phyloP scores from a whole-genome alignment of 2,888 invertebrate genomes.

The Scaeva pyrastri region DNA sequence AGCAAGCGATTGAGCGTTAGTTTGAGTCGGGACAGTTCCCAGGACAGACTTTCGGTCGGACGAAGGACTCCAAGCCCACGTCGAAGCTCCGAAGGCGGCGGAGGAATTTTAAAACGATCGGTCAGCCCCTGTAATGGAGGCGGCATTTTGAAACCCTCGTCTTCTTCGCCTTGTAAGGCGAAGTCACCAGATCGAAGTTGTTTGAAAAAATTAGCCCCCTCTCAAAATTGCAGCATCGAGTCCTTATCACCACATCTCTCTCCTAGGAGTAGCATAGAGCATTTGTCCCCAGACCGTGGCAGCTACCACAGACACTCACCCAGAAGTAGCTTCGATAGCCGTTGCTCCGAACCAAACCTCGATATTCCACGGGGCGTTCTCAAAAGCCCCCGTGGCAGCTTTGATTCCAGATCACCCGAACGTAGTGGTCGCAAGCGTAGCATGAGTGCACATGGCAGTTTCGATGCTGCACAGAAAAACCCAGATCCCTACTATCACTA shows the following conservation, averaged over 20 bases:
- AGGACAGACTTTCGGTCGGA: conserved; percentile 81
- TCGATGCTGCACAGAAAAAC: conserved; percentile 79
- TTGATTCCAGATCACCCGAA: conserved; percentile 80
- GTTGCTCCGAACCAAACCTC: conserved; percentile 82
- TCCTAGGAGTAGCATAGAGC: conserved; percentile 82
- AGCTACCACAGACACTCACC: conserved; percentile 82
- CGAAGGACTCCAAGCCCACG: conserved; percentile 83
- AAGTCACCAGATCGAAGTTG: conserved; percentile 83
- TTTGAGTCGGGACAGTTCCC: conserved; percentile 82
- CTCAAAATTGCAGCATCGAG: conserved; percentile 82
- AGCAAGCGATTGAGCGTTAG: conserved; percentile 81
- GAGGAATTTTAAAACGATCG: conserved; percentile 82
- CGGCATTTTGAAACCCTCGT: conserved; percentile 81
- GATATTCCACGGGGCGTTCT: conserved; percentile 79
- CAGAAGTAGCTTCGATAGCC: conserved; percentile 83
- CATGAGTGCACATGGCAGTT: conserved; percentile 83
- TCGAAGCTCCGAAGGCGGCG: conserved; percentile 82
- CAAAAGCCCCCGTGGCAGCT: conserved; percentile 80
- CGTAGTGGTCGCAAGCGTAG: conserved; percentile 81
- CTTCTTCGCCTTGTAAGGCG: conserved; percentile 82
- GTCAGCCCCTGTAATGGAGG: conserved; percentile 79
- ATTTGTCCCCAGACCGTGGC: conserved; percentile 82
- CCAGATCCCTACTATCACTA: conserved; percentile 82
- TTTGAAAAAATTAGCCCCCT: conserved; percentile 81
- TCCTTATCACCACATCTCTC: conserved; percentile 82